Evolutionary conservation across 2,888 invertebrate genomes (phyloP).

Genomic region (Sesia bembeciformis): DNA sequence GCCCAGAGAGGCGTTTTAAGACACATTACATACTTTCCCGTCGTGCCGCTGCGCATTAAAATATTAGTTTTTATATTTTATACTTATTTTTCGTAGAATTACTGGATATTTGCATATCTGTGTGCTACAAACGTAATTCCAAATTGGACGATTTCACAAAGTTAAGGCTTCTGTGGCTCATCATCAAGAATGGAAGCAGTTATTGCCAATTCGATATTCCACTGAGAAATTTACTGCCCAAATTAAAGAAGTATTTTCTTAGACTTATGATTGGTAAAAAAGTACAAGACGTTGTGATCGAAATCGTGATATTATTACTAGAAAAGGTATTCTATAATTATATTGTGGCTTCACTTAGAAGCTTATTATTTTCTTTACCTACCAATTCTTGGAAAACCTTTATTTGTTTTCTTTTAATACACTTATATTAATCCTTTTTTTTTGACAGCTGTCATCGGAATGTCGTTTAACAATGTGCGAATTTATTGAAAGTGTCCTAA

Average conservation of each 20-base stretch:
- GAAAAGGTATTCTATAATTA: slow-evolving; percentile 34
- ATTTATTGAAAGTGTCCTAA: slow-evolving; percentile 63
- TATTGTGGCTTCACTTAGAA: neutral
- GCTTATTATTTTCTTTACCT: neutral
- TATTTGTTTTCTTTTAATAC: too few species aligned
- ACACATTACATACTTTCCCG: too few species aligned
- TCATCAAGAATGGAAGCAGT: slow-evolving; percentile 53
- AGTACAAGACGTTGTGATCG: slow-evolving; percentile 49
- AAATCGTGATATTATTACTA: slow-evolving; percentile 41
- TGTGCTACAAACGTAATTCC: slow-evolving; percentile 31
- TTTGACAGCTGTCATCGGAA: slow-evolving; percentile 63
- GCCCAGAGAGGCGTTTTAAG: too few species aligned
- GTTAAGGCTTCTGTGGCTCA: slow-evolving; percentile 50
- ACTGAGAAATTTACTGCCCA: slow-evolving; percentile 39
- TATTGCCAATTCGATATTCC: slow-evolving; percentile 50
- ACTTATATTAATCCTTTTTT: neutral
- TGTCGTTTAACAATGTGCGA: slow-evolving; percentile 64
- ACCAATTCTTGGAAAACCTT: too few species aligned
- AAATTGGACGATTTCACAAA: slow-evolving; percentile 51
- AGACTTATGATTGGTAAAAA: slow-evolving; percentile 44
- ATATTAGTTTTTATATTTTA: too few species aligned
- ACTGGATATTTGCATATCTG: slow-evolving; percentile 39
- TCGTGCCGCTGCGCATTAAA: too few species aligned
- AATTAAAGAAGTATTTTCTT: slow-evolving; percentile 36
- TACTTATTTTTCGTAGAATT: slow-evolving; percentile 34